These are phyloP conservation scores for Clavelina lepadiformis DNA, from an alignment of 23 tunicate genomes.

Conservation along the genomic window DNA sequence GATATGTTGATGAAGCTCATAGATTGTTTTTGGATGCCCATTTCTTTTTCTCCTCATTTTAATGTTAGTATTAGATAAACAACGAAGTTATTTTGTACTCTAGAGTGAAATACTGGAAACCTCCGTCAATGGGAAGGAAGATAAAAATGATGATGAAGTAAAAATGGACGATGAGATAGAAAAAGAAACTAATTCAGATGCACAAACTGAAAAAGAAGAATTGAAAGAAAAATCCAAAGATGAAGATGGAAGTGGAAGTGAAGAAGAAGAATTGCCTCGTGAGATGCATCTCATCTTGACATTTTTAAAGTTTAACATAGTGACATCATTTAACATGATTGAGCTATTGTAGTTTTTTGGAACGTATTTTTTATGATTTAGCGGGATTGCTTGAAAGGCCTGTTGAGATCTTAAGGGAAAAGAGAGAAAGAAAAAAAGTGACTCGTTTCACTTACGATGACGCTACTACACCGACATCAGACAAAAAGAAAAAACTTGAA, in stretches of 20 bases:
- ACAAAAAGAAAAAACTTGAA: slow-evolving; percentile 61
- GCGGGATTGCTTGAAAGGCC: slow-evolving; percentile 78
- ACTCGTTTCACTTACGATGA: slow-evolving; percentile 70
- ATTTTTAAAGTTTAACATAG: background rate
- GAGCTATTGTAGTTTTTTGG: background rate
- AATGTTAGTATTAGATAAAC: too few relatives aligned
- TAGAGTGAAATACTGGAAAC: background rate
- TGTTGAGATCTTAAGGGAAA: slow-evolving; percentile 53
- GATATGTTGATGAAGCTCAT: too few relatives aligned
- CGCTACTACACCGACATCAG: slow-evolving; percentile 21
- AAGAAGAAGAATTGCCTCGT: slow-evolving; percentile 57
- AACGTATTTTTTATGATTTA: background rate
- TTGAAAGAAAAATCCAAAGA: background rate
- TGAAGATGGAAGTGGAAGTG: slow-evolving; percentile 27
- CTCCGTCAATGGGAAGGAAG: background rate
- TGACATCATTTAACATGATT: background rate
- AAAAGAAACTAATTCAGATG: background rate
- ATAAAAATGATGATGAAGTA: background rate
- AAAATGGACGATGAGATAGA: slow-evolving; percentile 8
- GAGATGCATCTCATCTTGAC: slow-evolving; percentile 3
- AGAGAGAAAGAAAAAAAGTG: slow-evolving; percentile 68
- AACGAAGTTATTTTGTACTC: background rate
- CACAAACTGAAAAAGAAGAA: slow-evolving; percentile 3
- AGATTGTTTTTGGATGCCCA: too few relatives aligned
- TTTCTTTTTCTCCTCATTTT: too few relatives aligned